Evolutionary conservation across 53 echinoderm and acorn worm genomes (phyloP), one percentile per base, ranked within the genome.

Genomic region (Temnopleurus reevesii): DNA sequence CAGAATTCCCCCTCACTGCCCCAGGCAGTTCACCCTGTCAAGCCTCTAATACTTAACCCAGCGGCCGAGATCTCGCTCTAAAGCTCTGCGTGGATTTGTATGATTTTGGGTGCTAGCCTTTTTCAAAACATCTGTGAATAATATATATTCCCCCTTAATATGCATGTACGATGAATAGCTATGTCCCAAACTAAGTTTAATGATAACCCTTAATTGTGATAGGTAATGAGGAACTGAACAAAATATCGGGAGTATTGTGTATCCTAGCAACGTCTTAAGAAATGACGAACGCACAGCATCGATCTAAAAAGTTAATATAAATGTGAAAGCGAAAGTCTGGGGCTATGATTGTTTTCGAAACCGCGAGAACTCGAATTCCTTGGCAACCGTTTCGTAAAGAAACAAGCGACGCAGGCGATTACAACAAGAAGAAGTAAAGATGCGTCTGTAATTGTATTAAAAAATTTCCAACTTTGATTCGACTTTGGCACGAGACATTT

Each of bases 11-110:
- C 83, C 34, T 30, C 83, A 9, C 49, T 83, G 71, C 71, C 71
- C 41, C 71, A 1, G 41, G 19, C 9, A 41, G 71, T 71, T 35
- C 71, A n/a, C n/a, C 71, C 71, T 71, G 26, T 36, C 41, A 43
- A 71, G 71, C 71, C 71, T 71, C 71, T n/a, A 71, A 71, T 71
- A 41, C 71, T 71, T 38, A 71, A 43, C 71, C 8, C 71, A 21
- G 71, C 71, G 15, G 71, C 41, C 71, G 71, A 71, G 71, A 71
- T 71, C 19, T 71, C 71, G 71, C n/a, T 9, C 2, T 41, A 38
- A 71, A 71, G 71, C 71, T 71, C 71, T 21, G 10, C 13, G 15
- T 43, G 71, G 71, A 71, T 71, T 71, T 71, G 71, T 25, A 41
- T 41, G 71, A 5, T 41, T 38, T 71, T 71, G 21, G 9, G 38